These are phyloP conservation scores for Diuraphis noxia DNA, from an alignment of 1,140 invertebrate genomes.

Conservation along the genomic window DNA sequence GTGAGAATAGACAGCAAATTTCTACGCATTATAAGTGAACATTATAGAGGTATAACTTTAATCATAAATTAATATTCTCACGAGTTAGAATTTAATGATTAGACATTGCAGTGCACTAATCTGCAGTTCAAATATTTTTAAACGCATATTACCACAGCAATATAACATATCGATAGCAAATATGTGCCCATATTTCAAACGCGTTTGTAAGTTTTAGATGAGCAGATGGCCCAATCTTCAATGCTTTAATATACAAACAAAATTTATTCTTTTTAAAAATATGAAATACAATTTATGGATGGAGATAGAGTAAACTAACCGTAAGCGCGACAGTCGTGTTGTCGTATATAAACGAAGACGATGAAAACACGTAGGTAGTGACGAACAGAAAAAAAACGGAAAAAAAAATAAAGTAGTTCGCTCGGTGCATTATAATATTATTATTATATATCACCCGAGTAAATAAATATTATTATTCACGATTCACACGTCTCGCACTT, in stretches of 20 bases:
- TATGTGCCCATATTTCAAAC: too few species aligned
- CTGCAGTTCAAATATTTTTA: too few species aligned
- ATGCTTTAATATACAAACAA: neutral
- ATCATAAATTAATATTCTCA: too few species aligned
- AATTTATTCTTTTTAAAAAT: neutral
- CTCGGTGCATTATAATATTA: neutral
- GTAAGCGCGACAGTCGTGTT: neutral
- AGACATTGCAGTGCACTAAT: too few species aligned
- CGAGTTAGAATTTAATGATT: too few species aligned
- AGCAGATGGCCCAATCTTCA: neutral
- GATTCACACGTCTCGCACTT: neutral
- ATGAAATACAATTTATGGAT: neutral
- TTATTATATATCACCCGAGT: neutral
- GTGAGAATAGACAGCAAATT: too few species aligned
- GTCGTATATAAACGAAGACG: neutral
- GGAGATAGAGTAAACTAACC: conserved; percentile 1
- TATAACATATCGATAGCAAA: too few species aligned
- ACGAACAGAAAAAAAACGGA: neutral
- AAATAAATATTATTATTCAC: conserved; percentile 11
- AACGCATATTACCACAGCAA: too few species aligned
- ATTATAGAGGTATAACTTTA: too few species aligned
- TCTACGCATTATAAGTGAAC: too few species aligned
- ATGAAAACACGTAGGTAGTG: neutral
- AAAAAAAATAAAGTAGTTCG: neutral
- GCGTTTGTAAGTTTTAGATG: neutral